phyloP scores from a whole-genome alignment of 2,797 vertebrate species.

The Antennarius maculatus region DNA sequence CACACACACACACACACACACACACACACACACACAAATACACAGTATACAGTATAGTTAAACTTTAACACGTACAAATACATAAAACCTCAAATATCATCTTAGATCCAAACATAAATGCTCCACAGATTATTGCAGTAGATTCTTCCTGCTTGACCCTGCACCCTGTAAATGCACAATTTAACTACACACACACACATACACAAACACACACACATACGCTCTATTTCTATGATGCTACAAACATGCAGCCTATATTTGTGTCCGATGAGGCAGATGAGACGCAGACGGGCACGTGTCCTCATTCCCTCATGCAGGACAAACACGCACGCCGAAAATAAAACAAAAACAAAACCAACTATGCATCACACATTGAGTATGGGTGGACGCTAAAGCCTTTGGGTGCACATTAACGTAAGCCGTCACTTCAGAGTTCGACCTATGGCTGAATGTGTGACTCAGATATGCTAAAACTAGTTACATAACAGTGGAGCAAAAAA shows the following conservation, averaged over 20 bases:
- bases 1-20: slow-evolving; percentile 10
- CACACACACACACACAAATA: slow-evolving; percentile 4
- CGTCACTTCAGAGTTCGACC: slow-evolving; percentile 69
- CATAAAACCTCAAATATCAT: slow-evolving; percentile 20
- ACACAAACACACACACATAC: neutral
- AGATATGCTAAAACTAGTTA: slow-evolving; percentile 72
- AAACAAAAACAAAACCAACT: slow-evolving; percentile 8
- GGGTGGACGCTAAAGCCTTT: slow-evolving; percentile 59
- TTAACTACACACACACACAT: neutral
- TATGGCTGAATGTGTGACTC: slow-evolving; percentile 71
- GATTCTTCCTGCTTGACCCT: slow-evolving; percentile 50
- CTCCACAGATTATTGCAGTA: slow-evolving; percentile 34
- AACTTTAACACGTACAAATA: slow-evolving; percentile 6
- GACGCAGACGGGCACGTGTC: slow-evolving; percentile 58
- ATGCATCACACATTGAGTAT: slow-evolving; percentile 54
- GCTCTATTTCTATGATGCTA: slow-evolving; percentile 14
- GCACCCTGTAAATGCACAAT: slow-evolving; percentile 41
- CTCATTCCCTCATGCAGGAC: slow-evolving; percentile 58
- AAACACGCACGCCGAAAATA: slow-evolving; percentile 14
- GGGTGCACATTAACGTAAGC: slow-evolving; percentile 72
- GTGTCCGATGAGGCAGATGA: slow-evolving; percentile 53
- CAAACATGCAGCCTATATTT: slow-evolving; percentile 52
- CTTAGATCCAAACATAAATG: slow-evolving; percentile 27
- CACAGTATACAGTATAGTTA: neutral
- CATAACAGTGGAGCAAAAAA: slow-evolving; percentile 55